phyloP scores from a whole-genome alignment of 2,888 invertebrate genomes.

The Drosophila paranaensis region DNA sequence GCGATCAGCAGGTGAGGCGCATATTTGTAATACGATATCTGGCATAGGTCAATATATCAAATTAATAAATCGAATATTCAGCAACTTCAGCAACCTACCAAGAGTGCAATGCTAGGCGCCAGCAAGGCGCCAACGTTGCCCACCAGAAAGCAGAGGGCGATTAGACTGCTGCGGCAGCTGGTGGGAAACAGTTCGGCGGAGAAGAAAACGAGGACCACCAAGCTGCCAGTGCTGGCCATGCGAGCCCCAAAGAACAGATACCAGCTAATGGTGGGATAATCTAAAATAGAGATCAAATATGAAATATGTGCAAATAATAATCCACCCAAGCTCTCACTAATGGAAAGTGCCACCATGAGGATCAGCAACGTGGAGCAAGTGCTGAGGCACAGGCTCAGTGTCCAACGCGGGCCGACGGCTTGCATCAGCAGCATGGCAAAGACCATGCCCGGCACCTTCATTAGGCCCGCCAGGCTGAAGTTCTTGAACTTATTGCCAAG shows the following conservation, averaged over 20 bases:
- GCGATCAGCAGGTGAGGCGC: constrained; percentile 87
- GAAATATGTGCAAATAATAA: neutral
- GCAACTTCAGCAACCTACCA: constrained; percentile 76
- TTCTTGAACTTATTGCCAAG: too few species aligned
- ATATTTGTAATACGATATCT: constrained; percentile 84
- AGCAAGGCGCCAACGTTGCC: constrained; percentile 89
- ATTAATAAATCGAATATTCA: neutral
- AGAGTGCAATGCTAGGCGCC: constrained; percentile 89
- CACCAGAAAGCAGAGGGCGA: constrained; percentile 89
- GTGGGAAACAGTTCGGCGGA: constrained; percentile 91
- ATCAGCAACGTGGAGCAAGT: constrained; percentile 85
- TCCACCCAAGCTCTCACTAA: constrained; percentile 25
- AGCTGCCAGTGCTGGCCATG: constrained; percentile 88
- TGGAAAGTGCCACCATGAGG: constrained; percentile 61
- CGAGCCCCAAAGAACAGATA: constrained; percentile 87
- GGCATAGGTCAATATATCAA: too few species aligned
- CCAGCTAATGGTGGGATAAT: constrained; percentile 85
- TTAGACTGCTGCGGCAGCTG: constrained; percentile 87
- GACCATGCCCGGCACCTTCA: too few species aligned
- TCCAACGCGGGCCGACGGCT: constrained; percentile 71
- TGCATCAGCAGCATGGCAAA: too few species aligned
- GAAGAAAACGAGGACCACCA: constrained; percentile 88
- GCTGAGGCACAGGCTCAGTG: constrained; percentile 87
- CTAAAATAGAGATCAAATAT: constrained; percentile 25
- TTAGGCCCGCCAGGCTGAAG: too few species aligned